Conservation (phyloP, 2,113 vertebrate species). For the Nipponia nippon region DNA sequence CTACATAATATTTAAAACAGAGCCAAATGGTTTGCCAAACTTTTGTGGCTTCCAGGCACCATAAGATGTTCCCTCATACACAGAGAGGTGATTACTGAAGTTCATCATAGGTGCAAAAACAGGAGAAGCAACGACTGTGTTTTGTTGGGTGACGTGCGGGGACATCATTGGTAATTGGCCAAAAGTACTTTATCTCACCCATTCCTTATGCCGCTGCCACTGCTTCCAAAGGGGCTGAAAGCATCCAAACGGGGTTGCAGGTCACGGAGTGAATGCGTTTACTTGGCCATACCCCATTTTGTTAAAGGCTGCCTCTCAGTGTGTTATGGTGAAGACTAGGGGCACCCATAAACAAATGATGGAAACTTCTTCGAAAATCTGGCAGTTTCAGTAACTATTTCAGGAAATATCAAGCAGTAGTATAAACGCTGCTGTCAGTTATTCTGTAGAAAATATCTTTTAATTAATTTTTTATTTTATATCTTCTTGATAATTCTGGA, state of each 20-base stretch:
- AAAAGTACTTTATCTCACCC: neutral
- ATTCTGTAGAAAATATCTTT: neutral
- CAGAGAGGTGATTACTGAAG: neutral
- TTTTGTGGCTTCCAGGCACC: constrained; percentile 45
- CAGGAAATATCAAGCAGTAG: neutral
- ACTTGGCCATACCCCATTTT: fast-evolving
- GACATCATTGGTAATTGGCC: neutral
- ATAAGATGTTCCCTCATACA: neutral
- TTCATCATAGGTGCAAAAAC: neutral
- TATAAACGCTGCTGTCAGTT: neutral
- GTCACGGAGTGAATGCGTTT: neutral
- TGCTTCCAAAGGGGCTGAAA: neutral
- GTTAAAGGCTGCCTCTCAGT: neutral
- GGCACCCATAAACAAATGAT: neutral
- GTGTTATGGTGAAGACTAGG: neutral
- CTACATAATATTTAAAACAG: constrained; percentile 61
- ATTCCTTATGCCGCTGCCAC: fast-evolving
- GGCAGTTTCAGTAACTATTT: neutral
- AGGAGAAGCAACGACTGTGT: neutral
- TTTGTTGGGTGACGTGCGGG: neutral
- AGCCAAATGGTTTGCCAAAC: constrained; percentile 56
- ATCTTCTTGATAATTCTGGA: neutral
- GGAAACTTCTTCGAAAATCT: neutral
- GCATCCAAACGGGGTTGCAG: neutral
- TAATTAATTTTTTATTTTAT: neutral